Evolutionary conservation across 92 coral and sea anemone species (phyloP), one percentile per base, ranked within the genome.

Genomic region (Plumapathes pennacea): DNA sequence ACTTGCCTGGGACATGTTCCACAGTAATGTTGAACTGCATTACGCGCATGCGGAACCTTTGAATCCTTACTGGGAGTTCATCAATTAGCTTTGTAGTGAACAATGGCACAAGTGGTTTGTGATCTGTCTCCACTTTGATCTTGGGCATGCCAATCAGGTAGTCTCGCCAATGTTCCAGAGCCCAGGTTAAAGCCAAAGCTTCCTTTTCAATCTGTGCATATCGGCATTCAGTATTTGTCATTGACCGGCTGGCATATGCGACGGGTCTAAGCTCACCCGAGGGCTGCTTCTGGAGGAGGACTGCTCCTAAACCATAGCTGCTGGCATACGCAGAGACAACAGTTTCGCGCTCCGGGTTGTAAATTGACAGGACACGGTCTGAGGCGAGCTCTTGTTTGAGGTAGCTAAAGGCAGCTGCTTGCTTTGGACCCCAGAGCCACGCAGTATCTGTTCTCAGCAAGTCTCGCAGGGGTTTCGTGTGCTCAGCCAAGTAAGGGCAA

Each of bases 181-280:
- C 64, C 76, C 83, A 49, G 44, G 70, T 63, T 27, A 65, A 36
- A 10, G 67, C 67, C 48, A 77, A 67, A 10, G 90, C 75, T 37
- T 71, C 85, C 45, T 83, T 76, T 30, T 83, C 72, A 13, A 71
- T 82, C 32, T 82, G 83, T 61, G 72, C 81, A 62, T 83, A 77
- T 45, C 85, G 46, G 40, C 60, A 61, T 42, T 78, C 85, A 0
- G 70, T 49, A n/a, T 65, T 72, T 22, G 76, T 77, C 68, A 84
- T 49, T 6, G 72, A 82, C 38, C 77, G 63, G 44, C 81, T 70
- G 18, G 67, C 76, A 28, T 69, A 77, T 24, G 81, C 85, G 42
- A 77, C 72, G 28, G 79, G 81, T 21, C 67, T 42, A 61, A 54
- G 31, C 19, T 81, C 68, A 36, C 70, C 62, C 18, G 42, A 43